Conservation (phyloP, 2,888 invertebrate genomes). For the Tiliacea aurago region DNA sequence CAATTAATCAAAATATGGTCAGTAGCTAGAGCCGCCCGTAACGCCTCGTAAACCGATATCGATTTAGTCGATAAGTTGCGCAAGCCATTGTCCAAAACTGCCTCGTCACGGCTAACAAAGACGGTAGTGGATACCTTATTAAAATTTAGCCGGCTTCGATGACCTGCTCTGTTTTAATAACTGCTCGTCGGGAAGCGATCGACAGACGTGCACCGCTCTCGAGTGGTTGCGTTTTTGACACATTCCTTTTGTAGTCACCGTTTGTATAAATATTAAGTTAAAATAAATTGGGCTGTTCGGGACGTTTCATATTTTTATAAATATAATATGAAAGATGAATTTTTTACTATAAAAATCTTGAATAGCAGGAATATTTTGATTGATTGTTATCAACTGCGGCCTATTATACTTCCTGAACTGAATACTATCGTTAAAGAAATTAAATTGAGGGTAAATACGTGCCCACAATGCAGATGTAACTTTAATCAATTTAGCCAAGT, state of each 20-base stretch:
- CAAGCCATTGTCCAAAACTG: constrained; percentile 88
- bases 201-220: constrained; percentile 76
- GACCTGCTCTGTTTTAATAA: constrained; percentile 89
- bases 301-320: constrained; percentile 61
- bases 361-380: constrained; percentile 46
- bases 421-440: constrained; percentile 58
- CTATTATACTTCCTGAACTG: constrained; percentile 44
- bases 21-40: constrained; percentile 88
- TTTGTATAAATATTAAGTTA: constrained; percentile 82
- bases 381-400: constrained; percentile 49
- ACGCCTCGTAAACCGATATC: constrained; percentile 90
- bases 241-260: constrained; percentile 75
- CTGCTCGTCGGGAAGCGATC: constrained; percentile 79
- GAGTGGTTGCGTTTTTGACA: constrained; percentile 82
- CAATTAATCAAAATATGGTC: constrained; percentile 90
- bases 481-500: constrained; percentile 84
- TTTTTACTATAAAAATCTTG: constrained; percentile 49
- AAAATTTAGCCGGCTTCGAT: constrained; percentile 89
- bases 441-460: constrained; percentile 70
- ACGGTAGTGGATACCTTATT: constrained; percentile 90
- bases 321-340: constrained; percentile 45
- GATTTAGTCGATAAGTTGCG: constrained; percentile 90
- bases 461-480: constrained; percentile 77
- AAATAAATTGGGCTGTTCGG: constrained; percentile 72
- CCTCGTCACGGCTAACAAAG: constrained; percentile 86